These are phyloP conservation scores for Fistularia tabacaria DNA, from an alignment of 2,797 vertebrate species.

Conservation along the genomic window DNA sequence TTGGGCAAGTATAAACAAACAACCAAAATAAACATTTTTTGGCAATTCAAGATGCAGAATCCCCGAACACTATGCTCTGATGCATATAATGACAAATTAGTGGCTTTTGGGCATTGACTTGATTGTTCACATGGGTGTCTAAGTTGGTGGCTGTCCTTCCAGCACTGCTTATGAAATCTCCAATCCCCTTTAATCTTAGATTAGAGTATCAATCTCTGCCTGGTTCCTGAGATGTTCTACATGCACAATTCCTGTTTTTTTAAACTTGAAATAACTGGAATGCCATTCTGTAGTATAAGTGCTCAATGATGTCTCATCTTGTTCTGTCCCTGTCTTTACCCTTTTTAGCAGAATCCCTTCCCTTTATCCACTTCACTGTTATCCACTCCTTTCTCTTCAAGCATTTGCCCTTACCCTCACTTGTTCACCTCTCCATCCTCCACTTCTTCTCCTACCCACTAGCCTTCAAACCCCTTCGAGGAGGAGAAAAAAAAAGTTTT, in stretches of 20 bases:
- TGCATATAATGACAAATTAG: slow-evolving; percentile 29
- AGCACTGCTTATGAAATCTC: slow-evolving; percentile 16
- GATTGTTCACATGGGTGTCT: slow-evolving; percentile 17
- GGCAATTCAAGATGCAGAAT: slow-evolving; percentile 15
- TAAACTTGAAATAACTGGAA: no score
- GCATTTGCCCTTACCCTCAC: slow-evolving; percentile 36
- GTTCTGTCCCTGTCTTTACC: slow-evolving; percentile 1
- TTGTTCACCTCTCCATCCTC: slow-evolving; percentile 17
- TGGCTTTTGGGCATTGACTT: slow-evolving; percentile 10
- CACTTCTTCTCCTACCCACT: slow-evolving; percentile 15
- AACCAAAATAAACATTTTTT: slow-evolving; percentile 6
- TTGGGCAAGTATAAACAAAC: background rate
- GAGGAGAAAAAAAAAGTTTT: slow-evolving; percentile 28
- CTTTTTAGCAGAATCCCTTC: slow-evolving; percentile 8
- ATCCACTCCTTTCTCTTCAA: slow-evolving; percentile 24
- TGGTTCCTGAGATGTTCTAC: slow-evolving; percentile 10
- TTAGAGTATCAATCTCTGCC: slow-evolving; percentile 35
- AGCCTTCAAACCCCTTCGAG: slow-evolving; percentile 25
- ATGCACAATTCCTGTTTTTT: slow-evolving; percentile 11
- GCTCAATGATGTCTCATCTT: slow-evolving; percentile 3
- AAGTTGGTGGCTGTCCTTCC: slow-evolving; percentile 13
- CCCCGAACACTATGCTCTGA: slow-evolving; percentile 14
- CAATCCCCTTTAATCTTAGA: slow-evolving; percentile 32
- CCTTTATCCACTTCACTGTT: background rate
- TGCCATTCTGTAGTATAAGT: no score